A percentile compares a stretch with the other conserved stretches of the same genome.
Evolutionary conservation across 2,113 vertebrate genomes (phyloP).

Genomic region (Prionailurus bengalensis): DNA sequence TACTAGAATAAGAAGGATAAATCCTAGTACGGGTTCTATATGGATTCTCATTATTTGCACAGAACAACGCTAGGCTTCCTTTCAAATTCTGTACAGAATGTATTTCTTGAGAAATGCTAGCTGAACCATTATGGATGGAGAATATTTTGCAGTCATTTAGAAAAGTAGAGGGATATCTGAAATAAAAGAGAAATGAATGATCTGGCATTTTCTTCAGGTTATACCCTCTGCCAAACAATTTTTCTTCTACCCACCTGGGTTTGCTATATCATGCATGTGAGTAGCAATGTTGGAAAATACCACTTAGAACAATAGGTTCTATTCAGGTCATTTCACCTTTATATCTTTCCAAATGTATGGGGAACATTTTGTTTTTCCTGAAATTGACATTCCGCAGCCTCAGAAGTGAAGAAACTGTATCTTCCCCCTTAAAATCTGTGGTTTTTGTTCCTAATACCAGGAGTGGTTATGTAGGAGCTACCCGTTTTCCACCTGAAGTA

Average conservation of each 20-base stretch:
- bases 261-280: not conserved
- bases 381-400: not conserved
- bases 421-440: not conserved
- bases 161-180: slow-evolving; percentile 38
- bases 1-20: not conserved
- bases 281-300: not conserved
- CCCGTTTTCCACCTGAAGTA: not conserved
- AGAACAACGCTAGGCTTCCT: not conserved
- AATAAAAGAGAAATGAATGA: slow-evolving; percentile 19
- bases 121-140: not conserved
- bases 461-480: not conserved
- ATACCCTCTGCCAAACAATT: not conserved
- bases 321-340: not conserved
- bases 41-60: not conserved
- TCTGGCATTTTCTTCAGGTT: not conserved
- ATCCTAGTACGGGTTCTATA: not conserved
- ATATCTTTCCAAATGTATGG: not conserved
- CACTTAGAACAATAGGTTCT: not conserved
- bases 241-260: not conserved
- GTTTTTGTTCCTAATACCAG: not conserved
- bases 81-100: not conserved
- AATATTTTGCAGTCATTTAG: not conserved
- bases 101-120: not conserved
- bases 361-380: not conserved
- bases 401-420: not conserved